Base-by-base conservation (phyloP, 2,797 vertebrate species). In the Gymnoscopelus microlampas region DNA sequence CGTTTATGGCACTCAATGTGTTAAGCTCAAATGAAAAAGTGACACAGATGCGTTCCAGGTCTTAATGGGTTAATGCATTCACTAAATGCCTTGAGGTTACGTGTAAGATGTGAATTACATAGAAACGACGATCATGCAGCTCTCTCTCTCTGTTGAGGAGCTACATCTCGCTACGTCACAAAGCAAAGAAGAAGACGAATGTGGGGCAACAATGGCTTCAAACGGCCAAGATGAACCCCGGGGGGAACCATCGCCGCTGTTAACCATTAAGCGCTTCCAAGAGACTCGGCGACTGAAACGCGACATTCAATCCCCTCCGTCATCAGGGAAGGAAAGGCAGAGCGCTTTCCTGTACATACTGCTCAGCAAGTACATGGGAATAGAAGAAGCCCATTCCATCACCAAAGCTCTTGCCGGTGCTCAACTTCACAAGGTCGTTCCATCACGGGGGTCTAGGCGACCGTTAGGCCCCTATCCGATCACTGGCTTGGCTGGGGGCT, bases 361-460 rank as follows among this genome's bases (percentile, higher is more conserved):
- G 26, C 19, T 19, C 19, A 19, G 19, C 2, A 29, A 29, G 26
- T 29, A 29, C 26, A 29, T 29, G 26, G 26, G 26, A 29, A 29
- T 29, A 29, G 26, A 29, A 29, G 26, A 29, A 29, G 26, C 26
- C 26, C 26, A 29, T 29, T 29, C 26, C 26, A 3, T 29, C 26
- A 29, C 26, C 19, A 19, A 62, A 76, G 72, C 58, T 78, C 74
- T 78, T 72, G 60, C 39, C 67, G 76, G 69, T 62, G 53, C 53
- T 73, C 5, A 56, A 84, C 82, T 83, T 79, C 80, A 81, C 75
- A 86, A 87, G 82, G 87, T 87, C 77, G 59, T 71, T 85, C 84
- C 81, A 78, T 85, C 87, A 87, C 81, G 79, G 7, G 7, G 54
- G 58, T 48, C 13, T 53, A 15, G 84, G 70, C 75, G 78, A 83